Conservation (phyloP, 1,140 invertebrate genomes). For the Zaprionus gabonicus region DNA sequence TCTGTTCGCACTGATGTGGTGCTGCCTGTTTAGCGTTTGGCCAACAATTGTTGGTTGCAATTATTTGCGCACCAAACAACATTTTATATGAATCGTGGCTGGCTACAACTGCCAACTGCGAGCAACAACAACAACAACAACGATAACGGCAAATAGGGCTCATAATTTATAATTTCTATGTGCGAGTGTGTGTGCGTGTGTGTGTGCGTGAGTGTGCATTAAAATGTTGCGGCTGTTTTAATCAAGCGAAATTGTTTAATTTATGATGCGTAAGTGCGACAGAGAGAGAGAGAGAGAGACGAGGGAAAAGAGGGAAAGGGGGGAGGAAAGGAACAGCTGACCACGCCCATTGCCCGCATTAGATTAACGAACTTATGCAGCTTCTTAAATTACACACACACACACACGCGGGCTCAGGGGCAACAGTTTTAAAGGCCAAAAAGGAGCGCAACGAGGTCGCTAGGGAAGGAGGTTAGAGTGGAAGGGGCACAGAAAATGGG, state of each 20-base stretch:
- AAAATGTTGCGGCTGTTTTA: conserved; percentile 39
- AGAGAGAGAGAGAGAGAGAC: no score
- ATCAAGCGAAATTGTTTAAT: conserved; percentile 40
- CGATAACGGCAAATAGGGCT: conserved; percentile 10
- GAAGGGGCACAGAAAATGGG: no score
- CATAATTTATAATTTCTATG: conserved; percentile 27
- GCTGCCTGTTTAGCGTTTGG: neutral
- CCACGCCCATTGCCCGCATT: conserved; percentile 28
- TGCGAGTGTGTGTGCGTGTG: conserved; percentile 2
- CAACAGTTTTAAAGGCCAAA: conserved; percentile 6
- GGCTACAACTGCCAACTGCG: neutral
- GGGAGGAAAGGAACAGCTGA: neutral
- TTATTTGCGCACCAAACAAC: conserved; percentile 21
- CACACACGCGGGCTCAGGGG: conserved; percentile 1
- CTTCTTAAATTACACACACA: conserved; percentile 13
- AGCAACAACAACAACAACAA: neutral
- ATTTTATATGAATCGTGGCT: conserved; percentile 38
- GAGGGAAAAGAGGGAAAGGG: no score
- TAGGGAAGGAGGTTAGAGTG: no score
- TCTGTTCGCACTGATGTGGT: neutral
- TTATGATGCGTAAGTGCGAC: conserved; percentile 11
- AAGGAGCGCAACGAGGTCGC: neutral
- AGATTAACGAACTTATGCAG: conserved; percentile 31
- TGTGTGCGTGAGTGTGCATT: conserved; percentile 21
- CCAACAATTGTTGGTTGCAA: conserved; percentile 33